These are phyloP conservation scores for Stegodyphus dumicola DNA, from an alignment of 1,140 invertebrate genomes.

Conservation along the genomic window DNA sequence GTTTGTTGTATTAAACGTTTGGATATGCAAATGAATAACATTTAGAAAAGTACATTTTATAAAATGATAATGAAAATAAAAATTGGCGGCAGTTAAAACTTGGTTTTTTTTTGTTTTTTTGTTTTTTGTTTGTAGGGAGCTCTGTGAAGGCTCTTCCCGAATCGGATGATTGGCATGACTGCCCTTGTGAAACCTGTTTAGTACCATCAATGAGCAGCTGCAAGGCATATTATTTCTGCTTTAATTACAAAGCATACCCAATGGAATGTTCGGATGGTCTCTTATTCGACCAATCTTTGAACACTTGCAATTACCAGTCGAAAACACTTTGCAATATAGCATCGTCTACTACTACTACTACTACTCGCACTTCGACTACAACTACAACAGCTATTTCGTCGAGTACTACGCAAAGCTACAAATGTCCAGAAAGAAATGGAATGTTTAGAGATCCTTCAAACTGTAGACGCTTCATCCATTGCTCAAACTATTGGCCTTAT, in stretches of 20 bases:
- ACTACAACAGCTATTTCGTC: neutral
- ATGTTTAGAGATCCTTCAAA: slow-evolving; percentile 24
- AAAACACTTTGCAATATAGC: neutral
- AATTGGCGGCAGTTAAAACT: too few relatives aligned
- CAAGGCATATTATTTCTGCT: slow-evolving; percentile 25
- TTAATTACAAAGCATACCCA: slow-evolving; percentile 2
- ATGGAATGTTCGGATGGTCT: slow-evolving; percentile 27
- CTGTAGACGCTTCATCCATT: slow-evolving; percentile 64
- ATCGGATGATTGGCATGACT: neutral
- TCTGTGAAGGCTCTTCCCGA: too few relatives aligned
- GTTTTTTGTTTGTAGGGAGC: too few relatives aligned
- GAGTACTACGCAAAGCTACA: neutral
- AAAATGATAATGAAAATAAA: too few relatives aligned
- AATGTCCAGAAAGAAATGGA: slow-evolving; percentile 18
- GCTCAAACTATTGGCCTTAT: slow-evolving; percentile 62
- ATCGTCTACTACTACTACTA: neutral
- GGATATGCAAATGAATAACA: too few relatives aligned
- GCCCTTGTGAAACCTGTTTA: slow-evolving; percentile 31
- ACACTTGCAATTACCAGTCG: slow-evolving; percentile 25
- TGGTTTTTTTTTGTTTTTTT: too few relatives aligned
- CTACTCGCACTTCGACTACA: neutral
- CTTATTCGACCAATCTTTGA: neutral
- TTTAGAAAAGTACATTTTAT: too few relatives aligned
- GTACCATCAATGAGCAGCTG: neutral
- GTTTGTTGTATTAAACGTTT: too few relatives aligned